A percentile compares a stretch with the other conserved stretches of the same genome.
phyloP scores from a whole-genome alignment of 2,888 invertebrate species.

The Hesperia comma region DNA sequence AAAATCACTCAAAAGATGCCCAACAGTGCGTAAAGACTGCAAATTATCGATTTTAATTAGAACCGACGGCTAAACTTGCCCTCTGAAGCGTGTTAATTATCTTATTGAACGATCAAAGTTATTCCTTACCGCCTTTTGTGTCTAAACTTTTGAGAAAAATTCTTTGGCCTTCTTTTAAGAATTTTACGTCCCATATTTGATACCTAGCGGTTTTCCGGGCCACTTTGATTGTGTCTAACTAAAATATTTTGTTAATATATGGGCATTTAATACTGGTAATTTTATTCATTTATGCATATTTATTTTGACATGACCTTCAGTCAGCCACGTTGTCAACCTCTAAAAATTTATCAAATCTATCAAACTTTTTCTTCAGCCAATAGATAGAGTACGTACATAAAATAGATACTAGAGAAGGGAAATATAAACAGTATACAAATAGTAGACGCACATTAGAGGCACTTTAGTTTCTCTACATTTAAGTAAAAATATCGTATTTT shows the following conservation, averaged over 20 bases:
- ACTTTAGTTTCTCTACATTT: no score
- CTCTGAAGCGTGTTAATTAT: not conserved
- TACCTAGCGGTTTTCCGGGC: conserved; percentile 64
- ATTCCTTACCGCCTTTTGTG: conserved; percentile 66
- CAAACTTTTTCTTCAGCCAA: not conserved
- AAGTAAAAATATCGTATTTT: no score
- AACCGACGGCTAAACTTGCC: not conserved
- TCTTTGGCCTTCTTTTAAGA: conserved; percentile 73
- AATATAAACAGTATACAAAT: no score
- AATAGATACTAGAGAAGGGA: no score
- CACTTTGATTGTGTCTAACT: conserved; percentile 64
- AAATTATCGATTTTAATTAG: not conserved
- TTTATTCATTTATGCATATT: conserved; percentile 37
- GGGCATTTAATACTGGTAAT: conserved; percentile 37
- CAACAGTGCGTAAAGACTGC: not conserved
- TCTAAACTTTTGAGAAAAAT: conserved; percentile 68
- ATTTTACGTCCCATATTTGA: conserved; percentile 75
- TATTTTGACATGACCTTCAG: conserved; percentile 2
- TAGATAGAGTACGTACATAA: not conserved
- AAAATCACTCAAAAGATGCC: not conserved
- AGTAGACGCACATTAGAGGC: no score
- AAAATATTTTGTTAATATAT: conserved; percentile 33
- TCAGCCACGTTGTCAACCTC: not conserved
- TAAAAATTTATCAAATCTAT: not conserved
- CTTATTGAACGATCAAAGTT: not conserved